Evolutionary conservation across 1,140 invertebrate species (phyloP), one percentile per base, ranked within the genome.

Genomic region (Apis florea): DNA sequence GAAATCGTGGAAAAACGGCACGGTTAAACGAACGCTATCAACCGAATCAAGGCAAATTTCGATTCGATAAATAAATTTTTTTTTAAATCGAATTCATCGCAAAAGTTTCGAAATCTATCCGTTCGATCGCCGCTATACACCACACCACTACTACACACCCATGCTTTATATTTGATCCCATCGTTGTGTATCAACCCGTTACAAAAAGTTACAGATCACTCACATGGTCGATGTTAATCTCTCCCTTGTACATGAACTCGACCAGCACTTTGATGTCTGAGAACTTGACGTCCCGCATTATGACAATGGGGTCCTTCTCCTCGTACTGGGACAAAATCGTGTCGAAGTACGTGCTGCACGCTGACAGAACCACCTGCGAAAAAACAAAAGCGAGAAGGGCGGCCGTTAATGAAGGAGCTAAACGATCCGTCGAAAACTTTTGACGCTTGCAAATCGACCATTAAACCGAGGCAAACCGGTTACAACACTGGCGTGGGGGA

Each of bases 211-310:
- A 26, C 9, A 0, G 5, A 21, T 19, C 86, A 96, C 96, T 96
- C 94, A 97, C 97, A 94, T 98, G 97, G 92, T 98, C 97, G 82
- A 98, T 97, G 94, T 98, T 98, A 90, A 98, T 98, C 95, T 98
- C 98, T 85, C 98, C 98, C 92, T 97, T 97, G 93, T 98, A 98
- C 97, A 98, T 98, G 92, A 98, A 98, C 91, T 98, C 97, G 74
- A 98, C 96, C 72, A 98, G 95, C 67, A 96, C 96, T 94, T 96
- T 97, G 83, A 98, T 96, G 94, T 98, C 97, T 80, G 95, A 95
- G 93, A 96, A 97, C 93, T 96, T 97, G 76, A 97, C 96, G 93
- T 97, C 97, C 93, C 97, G 96, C 94, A 98, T 95, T 84, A 97
- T 97, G 71, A 97, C 95, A 84, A 97, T 97, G 69, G 97, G 96